Conservation (phyloP, 2,797 vertebrate genomes). For the Furcifer pardalis region DNA sequence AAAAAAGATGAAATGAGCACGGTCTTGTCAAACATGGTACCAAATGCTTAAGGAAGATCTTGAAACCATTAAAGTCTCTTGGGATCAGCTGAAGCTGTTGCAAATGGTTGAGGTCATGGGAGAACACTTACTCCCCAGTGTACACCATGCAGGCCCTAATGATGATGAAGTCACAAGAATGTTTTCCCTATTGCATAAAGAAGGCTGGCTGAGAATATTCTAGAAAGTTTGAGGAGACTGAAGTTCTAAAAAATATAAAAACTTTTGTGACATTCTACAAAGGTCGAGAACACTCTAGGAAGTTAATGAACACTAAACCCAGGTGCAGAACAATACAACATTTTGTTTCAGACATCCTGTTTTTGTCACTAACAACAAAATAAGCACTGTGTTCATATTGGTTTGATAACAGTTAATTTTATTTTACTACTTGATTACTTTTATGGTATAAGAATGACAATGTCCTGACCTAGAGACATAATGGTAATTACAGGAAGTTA, state of each 20-base stretch:
- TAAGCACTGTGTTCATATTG: background rate
- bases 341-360: background rate
- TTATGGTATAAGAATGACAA: background rate
- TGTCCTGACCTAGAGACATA: background rate
- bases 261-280: background rate
- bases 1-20: too few species aligned
- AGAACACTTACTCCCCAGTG: too few species aligned
- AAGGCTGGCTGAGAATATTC: background rate
- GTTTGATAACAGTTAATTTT: conserved; percentile 3
- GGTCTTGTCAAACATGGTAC: too few species aligned
- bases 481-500: conserved; percentile 14
- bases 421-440: background rate
- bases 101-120: too few species aligned
- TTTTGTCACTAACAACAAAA: background rate
- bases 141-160: too few species aligned
- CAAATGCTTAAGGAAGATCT: too few species aligned
- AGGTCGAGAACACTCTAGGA: background rate
- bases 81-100: too few species aligned
- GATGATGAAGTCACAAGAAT: too few species aligned
- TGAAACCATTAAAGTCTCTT: too few species aligned
- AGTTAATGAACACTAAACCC: background rate
- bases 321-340: background rate
- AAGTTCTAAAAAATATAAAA: background rate
- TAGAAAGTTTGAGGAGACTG: background rate
- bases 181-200: too few species aligned